Conservation (phyloP, 2,797 vertebrate species). For the Hirundo rustica region DNA sequence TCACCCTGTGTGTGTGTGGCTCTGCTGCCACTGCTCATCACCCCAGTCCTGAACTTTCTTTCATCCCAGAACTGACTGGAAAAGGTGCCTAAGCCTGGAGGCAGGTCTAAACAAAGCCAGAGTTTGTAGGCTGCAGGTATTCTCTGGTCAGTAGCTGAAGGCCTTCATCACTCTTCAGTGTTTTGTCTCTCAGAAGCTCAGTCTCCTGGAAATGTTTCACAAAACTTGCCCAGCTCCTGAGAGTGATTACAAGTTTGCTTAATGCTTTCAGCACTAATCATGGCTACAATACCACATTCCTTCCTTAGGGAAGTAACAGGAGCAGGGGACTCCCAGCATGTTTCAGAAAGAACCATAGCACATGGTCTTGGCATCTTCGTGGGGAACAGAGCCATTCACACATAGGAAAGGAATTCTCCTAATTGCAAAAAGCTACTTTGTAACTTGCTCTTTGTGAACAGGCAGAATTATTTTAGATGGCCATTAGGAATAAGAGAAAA, state of each 20-base stretch:
- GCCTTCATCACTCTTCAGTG: background rate
- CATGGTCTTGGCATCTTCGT: background rate
- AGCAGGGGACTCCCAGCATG: background rate
- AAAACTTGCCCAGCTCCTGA: background rate
- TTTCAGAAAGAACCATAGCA: background rate
- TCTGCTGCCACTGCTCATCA: background rate
- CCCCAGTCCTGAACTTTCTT: background rate
- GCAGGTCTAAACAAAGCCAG: background rate
- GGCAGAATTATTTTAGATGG: background rate
- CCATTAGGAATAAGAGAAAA: background rate
- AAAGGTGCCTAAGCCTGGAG: background rate
- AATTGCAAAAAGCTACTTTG: background rate
- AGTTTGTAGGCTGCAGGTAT: background rate
- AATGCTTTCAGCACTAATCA: background rate
- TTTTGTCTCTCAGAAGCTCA: background rate
- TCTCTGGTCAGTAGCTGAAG: background rate
- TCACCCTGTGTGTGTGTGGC: background rate
- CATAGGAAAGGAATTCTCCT: background rate
- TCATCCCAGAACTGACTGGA: background rate
- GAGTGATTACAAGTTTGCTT: background rate
- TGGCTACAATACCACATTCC: background rate
- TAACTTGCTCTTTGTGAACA: background rate
- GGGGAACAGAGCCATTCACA: background rate
- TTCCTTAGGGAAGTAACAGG: background rate
- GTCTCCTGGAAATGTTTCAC: fast-evolving